Percentiles rank a stretch among this genome's conserved stretches.
These are phyloP conservation scores for Syncerus caffer DNA, from an alignment of 2,797 vertebrate species.

Conservation along the genomic window DNA sequence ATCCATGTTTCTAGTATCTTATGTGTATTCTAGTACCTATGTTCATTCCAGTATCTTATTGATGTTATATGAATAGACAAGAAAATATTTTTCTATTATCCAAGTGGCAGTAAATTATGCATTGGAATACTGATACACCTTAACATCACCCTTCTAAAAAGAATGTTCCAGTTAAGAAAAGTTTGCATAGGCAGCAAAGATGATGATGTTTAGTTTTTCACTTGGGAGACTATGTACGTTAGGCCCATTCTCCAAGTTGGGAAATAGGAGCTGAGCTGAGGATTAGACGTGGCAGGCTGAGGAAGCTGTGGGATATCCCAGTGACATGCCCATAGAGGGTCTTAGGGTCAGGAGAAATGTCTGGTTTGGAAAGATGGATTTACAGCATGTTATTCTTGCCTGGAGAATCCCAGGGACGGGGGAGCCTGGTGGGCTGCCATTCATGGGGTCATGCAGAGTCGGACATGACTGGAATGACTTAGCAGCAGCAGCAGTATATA, in stretches of 20 bases:
- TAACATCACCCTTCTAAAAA: not conserved
- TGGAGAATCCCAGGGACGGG: no score
- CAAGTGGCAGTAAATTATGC: not conserved
- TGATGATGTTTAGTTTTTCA: not conserved
- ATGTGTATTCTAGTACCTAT: not conserved
- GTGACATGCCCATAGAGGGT: not conserved
- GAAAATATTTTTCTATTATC: not conserved
- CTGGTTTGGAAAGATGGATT: not conserved
- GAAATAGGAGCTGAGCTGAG: not conserved
- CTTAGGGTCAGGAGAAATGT: not conserved
- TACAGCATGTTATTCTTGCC: not conserved
- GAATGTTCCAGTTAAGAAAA: not conserved
- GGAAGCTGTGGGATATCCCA: not conserved
- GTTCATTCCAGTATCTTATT: not conserved
- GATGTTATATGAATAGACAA: not conserved
- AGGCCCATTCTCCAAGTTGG: not conserved
- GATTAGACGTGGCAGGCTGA: not conserved
- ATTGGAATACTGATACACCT: not conserved
- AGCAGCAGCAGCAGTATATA: not conserved
- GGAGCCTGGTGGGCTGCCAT: no score
- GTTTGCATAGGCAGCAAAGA: not conserved
- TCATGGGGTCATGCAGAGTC: no score
- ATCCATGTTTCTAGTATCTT: not conserved
- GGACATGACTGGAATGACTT: no score
- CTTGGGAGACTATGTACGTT: not conserved